Evolutionary conservation across 64 coral and sea anemone species (phyloP).

Genomic region (Pachyseris speciosa): DNA sequence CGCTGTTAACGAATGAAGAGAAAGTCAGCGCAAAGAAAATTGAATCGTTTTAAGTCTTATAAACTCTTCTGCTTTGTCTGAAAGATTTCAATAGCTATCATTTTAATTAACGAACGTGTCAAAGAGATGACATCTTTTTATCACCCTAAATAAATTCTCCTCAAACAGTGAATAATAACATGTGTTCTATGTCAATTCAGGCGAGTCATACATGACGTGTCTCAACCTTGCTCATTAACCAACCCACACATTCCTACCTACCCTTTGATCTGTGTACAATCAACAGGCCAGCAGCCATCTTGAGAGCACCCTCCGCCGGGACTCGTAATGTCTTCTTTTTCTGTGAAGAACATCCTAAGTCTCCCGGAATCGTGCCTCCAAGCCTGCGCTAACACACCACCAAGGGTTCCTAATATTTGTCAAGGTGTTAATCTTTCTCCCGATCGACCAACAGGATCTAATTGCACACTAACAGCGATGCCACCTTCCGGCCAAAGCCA

Average conservation of each 20-base stretch:
- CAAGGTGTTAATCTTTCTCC: slow-evolving; percentile 81
- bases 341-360: slow-evolving; percentile 94
- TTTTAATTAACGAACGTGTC: slow-evolving; percentile 87
- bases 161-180: slow-evolving; percentile 89
- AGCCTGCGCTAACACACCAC: slow-evolving; percentile 61
- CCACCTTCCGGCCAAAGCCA: slow-evolving; percentile 48
- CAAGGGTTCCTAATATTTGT: slow-evolving; percentile 80
- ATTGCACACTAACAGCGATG: slow-evolving; percentile 49
- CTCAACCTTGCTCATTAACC: slow-evolving; percentile 82
- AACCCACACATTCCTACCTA: slow-evolving; percentile 88
- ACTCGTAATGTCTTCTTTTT: slow-evolving; percentile 94
- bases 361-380: slow-evolving; percentile 84
- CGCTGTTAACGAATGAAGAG: slow-evolving; percentile 68
- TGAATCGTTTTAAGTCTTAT: slow-evolving; percentile 64
- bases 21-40: slow-evolving; percentile 26
- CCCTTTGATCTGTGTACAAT: slow-evolving; percentile 89
- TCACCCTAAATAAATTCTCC: slow-evolving; percentile 90
- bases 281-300: slow-evolving; percentile 95
- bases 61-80: slow-evolving; percentile 63
- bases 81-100: slow-evolving; percentile 76
- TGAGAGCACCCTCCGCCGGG: slow-evolving; percentile 72
- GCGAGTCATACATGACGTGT: slow-evolving; percentile 98
- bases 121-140: slow-evolving; percentile 81
- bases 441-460: slow-evolving; percentile 46
- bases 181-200: slow-evolving; percentile 91